Evolutionary conservation across 2,888 invertebrate species (phyloP), one percentile per base, ranked within the genome.

Genomic region (Scrobipalpa costella): DNA sequence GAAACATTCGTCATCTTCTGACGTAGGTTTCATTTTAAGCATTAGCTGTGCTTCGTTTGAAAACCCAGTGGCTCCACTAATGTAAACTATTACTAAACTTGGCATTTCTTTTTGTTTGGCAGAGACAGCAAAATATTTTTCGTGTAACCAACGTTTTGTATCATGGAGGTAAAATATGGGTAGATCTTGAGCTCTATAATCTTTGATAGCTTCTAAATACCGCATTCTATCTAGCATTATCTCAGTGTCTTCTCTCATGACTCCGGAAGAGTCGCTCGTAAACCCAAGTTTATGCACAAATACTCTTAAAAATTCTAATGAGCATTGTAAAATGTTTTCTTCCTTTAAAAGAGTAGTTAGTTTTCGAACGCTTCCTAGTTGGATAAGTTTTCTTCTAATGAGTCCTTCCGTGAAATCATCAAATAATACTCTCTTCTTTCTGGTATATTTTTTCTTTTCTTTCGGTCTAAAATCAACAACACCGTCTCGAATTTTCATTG

Each of bases 311-410:
- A 61, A 65, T 57, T 65, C 65, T 13, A 61, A 52, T 7, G 65
- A 65, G 19, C 65, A 65, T 1, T 49, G n/a, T 6, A 65, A 19
- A 19, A 65, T 63, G 7, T 65, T 57, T 57, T 65, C 65, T 60
- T 61, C 38, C 34, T 61, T 65, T n/a, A 65, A 36, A 15, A 65
- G 36, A 8, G 47, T 15, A 27, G 63, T 65, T 15, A 65, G 13
- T 61, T 49, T 65, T 47, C 63, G 59, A 3, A 65, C 21, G 47
- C 65, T 63, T 13, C 52, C 52, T 5, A 61, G 60, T 57, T 63
- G 57, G 6, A 65, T 65, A 7, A 65, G 63, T 63, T 57, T 63
- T 34, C 63, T 63, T 49, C 65, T 57, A 11, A 65, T 65, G 19
- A 63, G n/a, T 11, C 63, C 61, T 57, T 65, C 63, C 7, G 57